phyloP scores from a whole-genome alignment of 2,113 vertebrate genomes.

The Amia ocellicauda region DNA sequence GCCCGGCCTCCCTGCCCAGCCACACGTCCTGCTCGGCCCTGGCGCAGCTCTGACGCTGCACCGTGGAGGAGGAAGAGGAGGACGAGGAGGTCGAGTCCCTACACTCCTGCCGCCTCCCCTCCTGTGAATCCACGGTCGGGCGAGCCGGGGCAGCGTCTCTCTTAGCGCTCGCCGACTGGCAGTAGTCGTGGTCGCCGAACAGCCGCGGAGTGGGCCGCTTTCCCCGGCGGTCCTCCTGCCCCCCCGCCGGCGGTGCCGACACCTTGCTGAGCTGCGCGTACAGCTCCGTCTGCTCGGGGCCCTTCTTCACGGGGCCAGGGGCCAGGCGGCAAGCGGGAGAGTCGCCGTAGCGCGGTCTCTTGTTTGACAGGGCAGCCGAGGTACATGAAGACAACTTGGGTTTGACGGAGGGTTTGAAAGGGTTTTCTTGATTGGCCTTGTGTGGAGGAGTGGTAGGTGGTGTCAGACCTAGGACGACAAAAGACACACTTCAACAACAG shows the following conservation, averaged over 20 bases:
- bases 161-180: conserved; percentile 86
- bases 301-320: conserved; percentile 74
- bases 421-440: conserved; percentile 98
- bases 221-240: conserved; percentile 77
- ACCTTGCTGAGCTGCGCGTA: conserved; percentile 91
- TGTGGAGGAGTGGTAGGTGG: conserved; percentile 99
- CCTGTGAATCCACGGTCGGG: conserved; percentile 68
- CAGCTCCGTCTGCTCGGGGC: conserved; percentile 89
- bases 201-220: conserved; percentile 78
- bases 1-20: conserved; percentile 65
- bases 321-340: conserved; percentile 70
- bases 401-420: conserved; percentile 95
- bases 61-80: conserved; percentile 61
- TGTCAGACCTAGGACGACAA: conserved; percentile 82
- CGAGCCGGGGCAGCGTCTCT: conserved; percentile 71
- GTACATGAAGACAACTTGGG: conserved; percentile 93
- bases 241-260: conserved; percentile 64
- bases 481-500: conserved; percentile 23
- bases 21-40: conserved; percentile 66
- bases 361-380: conserved; percentile 79
- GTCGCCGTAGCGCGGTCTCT: conserved; percentile 86
- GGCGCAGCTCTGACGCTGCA: conserved; percentile 71
- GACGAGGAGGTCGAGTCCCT: conserved; percentile 77
- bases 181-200: conserved; percentile 98
- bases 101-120: conserved; percentile 78